Conservation (phyloP, 2,113 vertebrate species). For the Antigone vipio region DNA sequence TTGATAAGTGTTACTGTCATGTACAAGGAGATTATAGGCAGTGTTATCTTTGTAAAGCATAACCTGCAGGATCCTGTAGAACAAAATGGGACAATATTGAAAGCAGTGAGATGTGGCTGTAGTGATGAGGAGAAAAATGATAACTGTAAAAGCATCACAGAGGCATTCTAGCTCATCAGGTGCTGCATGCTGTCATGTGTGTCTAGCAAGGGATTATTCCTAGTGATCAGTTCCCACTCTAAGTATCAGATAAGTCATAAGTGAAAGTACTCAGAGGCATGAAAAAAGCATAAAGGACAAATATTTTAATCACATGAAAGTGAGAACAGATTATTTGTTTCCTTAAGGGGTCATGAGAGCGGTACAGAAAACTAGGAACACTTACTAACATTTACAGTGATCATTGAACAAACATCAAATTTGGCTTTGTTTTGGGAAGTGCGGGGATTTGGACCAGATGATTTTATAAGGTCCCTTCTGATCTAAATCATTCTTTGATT, state of each 20-base stretch:
- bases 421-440: not conserved
- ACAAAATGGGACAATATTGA: constrained; percentile 14
- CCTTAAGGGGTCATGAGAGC: not conserved
- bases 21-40: not conserved
- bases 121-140: not conserved
- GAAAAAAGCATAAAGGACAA: not conserved
- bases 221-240: not conserved
- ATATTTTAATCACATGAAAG: not conserved
- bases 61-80: constrained; percentile 11
- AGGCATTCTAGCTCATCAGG: not conserved
- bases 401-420: not conserved
- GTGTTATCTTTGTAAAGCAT: constrained; percentile 23
- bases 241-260: not conserved
- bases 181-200: not conserved
- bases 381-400: not conserved
- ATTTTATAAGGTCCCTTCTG: not conserved
- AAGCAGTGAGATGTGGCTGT: constrained; percentile 18
- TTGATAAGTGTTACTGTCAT: not conserved
- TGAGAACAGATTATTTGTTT: not conserved
- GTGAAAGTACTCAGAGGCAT: not conserved
- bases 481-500: not conserved
- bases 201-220: not conserved
- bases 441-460: not conserved
- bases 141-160: not conserved
- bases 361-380: not conserved